A percentile compares a stretch with the other conserved stretches of the same genome.
Evolutionary conservation across 2,113 vertebrate genomes (phyloP).

Genomic region (Barbus barbus): DNA sequence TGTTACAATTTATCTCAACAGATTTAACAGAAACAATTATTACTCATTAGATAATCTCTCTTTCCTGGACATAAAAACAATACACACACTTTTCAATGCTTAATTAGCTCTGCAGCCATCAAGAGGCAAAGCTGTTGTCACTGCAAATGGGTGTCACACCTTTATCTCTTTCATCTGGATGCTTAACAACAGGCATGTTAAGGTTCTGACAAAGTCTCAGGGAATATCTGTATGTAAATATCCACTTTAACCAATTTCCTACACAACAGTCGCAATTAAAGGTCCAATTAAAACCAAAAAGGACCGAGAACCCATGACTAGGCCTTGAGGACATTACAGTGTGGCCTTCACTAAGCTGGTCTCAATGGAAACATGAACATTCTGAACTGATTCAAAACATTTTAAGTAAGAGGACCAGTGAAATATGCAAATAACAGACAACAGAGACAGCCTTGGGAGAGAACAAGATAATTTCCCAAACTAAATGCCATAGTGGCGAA

Average conservation of each 20-base stretch:
- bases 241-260: not conserved
- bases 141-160: slow-evolving; percentile 55
- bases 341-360: not conserved
- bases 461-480: not conserved
- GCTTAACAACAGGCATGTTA: not conserved
- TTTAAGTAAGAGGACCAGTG: not conserved
- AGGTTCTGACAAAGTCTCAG: not conserved
- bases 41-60: not conserved
- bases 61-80: slow-evolving; percentile 15
- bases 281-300: not conserved
- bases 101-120: slow-evolving; percentile 65
- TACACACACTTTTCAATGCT: slow-evolving; percentile 60
- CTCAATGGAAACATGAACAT: not conserved
- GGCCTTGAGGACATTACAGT: not conserved
- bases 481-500: not conserved
- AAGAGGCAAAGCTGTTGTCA: slow-evolving; percentile 15
- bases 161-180: slow-evolving; percentile 57
- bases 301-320: not conserved
- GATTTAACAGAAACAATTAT: not conserved
- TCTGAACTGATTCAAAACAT: not conserved
- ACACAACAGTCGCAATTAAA: not conserved
- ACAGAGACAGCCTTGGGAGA: not conserved
- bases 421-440: not conserved
- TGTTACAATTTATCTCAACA: not conserved
- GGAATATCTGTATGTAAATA: not conserved